Conservation (phyloP, 2,888 invertebrate species). For the Dasysyrphus tricinctus region DNA sequence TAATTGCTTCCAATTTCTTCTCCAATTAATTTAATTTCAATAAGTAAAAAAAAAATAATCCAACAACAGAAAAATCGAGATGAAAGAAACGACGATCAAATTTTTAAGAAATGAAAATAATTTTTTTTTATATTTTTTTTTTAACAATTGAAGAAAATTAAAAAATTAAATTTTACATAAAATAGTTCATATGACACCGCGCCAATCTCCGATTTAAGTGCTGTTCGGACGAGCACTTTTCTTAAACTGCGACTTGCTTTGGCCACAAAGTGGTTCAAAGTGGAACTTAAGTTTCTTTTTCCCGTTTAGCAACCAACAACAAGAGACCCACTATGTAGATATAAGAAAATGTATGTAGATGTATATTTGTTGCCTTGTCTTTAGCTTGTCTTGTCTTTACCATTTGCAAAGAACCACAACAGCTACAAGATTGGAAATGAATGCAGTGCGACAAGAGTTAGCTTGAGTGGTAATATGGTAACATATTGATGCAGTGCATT, state of each 20-base stretch:
- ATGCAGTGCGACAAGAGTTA: slow-evolving; percentile 39
- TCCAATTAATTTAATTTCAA: slow-evolving; percentile 16
- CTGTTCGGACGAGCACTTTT: slow-evolving; percentile 81
- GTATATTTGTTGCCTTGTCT: slow-evolving; percentile 24
- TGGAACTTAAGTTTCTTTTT: slow-evolving; percentile 77
- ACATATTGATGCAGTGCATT: slow-evolving; percentile 29
- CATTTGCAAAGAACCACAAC: slow-evolving; percentile 56
- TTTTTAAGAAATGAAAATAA: slow-evolving; percentile 25
- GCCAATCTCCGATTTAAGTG: slow-evolving; percentile 78
- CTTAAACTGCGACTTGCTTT: slow-evolving; percentile 79
- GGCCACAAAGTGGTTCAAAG: slow-evolving; percentile 77
- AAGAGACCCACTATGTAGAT: slow-evolving; percentile 1
- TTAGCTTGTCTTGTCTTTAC: slow-evolving; percentile 56
- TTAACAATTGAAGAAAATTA: slow-evolving; percentile 31
- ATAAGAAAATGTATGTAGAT: neutral
- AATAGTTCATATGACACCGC: slow-evolving; percentile 47
- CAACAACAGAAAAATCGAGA: slow-evolving; percentile 56
- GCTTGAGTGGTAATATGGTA: slow-evolving; percentile 37
- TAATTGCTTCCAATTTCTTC: slow-evolving; percentile 23
- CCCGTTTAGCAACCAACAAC: slow-evolving; percentile 44
- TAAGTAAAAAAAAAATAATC: slow-evolving; percentile 33
- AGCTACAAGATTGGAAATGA: slow-evolving; percentile 49
- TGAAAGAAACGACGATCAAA: slow-evolving; percentile 65
- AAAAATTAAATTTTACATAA: slow-evolving; percentile 34
- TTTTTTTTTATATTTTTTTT: slow-evolving; percentile 8